These are phyloP conservation scores for Balanococcus diminutus DNA, from an alignment of 2,888 invertebrate species.

Conservation along the genomic window DNA sequence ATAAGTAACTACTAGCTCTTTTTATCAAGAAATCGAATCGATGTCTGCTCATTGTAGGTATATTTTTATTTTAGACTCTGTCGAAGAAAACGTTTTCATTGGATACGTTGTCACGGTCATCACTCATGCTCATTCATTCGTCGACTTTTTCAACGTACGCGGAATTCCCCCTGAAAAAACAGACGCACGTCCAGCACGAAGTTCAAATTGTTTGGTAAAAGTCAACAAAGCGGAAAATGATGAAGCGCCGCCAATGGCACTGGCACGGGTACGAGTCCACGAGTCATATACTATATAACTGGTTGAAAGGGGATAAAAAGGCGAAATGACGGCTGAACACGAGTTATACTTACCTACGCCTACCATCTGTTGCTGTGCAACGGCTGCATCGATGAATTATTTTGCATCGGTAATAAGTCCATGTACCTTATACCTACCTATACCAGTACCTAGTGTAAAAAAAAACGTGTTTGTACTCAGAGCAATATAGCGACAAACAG, in stretches of 20 bases:
- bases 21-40: too few relatives aligned
- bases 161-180: not conserved
- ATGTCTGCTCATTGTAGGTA: too few relatives aligned
- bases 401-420: slow-evolving; percentile 16
- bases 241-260: slow-evolving; percentile 5
- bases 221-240: slow-evolving; percentile 35
- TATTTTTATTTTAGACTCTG: not conserved
- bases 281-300: not conserved
- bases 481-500: not conserved
- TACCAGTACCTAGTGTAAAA: not conserved
- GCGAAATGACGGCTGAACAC: slow-evolving; percentile 21
- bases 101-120: not conserved
- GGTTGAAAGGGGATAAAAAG: slow-evolving; percentile 15
- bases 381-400: slow-evolving; percentile 25
- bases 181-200: not conserved
- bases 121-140: slow-evolving; percentile 12
- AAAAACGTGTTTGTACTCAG: not conserved
- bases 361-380: slow-evolving; percentile 38
- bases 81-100: not conserved
- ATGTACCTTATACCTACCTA: too few relatives aligned
- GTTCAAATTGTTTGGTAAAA: not conserved
- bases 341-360: slow-evolving; percentile 25
- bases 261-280: too few relatives aligned
- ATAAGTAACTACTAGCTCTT: too few relatives aligned
- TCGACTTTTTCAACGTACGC: not conserved